These are phyloP conservation scores for Scartelaos histophorus DNA, from an alignment of 2,113 vertebrate genomes.

Conservation along the genomic window DNA sequence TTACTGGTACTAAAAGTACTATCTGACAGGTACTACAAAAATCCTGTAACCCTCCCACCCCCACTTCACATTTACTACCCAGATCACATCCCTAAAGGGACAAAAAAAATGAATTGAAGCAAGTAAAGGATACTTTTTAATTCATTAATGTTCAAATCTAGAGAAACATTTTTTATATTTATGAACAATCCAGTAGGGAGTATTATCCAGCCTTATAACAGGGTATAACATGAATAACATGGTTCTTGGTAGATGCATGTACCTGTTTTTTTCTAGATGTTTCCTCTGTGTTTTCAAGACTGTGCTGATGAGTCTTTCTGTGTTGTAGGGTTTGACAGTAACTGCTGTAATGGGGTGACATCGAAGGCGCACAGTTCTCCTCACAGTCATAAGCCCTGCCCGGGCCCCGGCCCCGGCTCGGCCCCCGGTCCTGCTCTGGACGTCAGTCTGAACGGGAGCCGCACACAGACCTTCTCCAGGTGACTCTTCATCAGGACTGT, in stretches of 20 bases:
- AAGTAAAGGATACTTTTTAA: too few species aligned
- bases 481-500: constrained; percentile 62
- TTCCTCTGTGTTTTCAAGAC: too few species aligned
- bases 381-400: constrained; percentile 89
- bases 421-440: constrained; percentile 81
- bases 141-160: too few species aligned
- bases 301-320: too few species aligned
- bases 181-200: not conserved
- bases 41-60: not conserved
- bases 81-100: not conserved
- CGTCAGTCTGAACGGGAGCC: constrained; percentile 90
- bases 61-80: not conserved
- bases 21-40: not conserved
- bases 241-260: too few species aligned
- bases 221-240: not conserved
- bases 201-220: not conserved
- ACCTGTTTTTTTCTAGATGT: too few species aligned
- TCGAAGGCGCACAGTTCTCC: constrained; percentile 87
- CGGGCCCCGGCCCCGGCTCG: constrained; percentile 68
- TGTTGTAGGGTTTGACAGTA: constrained; percentile 85
- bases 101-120: too few species aligned
- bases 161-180: not conserved
- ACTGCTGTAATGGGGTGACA: constrained; percentile 96
- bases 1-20: too few species aligned
- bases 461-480: constrained; percentile 86